phyloP scores from a whole-genome alignment of 64 coral and sea anemone species.

The Orbicella faveolata region DNA sequence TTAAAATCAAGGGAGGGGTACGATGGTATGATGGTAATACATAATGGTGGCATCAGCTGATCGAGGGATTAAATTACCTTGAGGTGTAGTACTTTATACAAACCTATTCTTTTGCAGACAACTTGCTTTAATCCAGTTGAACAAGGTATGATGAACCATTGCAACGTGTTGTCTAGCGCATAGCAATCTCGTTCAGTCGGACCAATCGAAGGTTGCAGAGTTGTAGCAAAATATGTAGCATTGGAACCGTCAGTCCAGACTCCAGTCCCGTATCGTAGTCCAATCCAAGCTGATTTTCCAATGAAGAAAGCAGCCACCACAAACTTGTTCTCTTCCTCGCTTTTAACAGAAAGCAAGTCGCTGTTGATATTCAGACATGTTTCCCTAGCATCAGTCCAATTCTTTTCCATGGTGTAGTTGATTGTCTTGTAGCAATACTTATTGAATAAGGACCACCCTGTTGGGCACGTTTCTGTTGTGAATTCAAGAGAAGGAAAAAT shows the following conservation, averaged over 20 bases:
- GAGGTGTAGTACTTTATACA: no score
- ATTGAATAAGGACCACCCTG: background rate
- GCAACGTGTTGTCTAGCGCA: no score
- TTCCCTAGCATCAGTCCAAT: background rate
- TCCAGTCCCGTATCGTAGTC: background rate
- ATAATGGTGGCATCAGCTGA: no score
- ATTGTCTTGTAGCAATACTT: background rate
- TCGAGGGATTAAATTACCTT: no score
- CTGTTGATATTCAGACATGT: constrained; percentile 1
- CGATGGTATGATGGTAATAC: no score
- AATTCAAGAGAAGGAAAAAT: no score
- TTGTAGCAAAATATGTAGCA: background rate
- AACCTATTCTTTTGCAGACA: background rate
- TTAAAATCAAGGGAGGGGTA: no score
- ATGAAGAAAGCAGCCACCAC: background rate
- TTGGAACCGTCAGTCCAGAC: background rate
- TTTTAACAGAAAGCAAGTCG: background rate
- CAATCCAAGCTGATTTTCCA: background rate
- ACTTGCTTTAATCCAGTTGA: no score
- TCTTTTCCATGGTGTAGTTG: background rate
- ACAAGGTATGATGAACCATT: background rate
- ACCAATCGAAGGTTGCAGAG: no score
- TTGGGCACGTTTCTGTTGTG: background rate
- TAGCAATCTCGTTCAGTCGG: no score
- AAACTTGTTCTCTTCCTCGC: background rate